Conservation (phyloP, 2,888 invertebrate species). For the Cylloceria caligata region DNA sequence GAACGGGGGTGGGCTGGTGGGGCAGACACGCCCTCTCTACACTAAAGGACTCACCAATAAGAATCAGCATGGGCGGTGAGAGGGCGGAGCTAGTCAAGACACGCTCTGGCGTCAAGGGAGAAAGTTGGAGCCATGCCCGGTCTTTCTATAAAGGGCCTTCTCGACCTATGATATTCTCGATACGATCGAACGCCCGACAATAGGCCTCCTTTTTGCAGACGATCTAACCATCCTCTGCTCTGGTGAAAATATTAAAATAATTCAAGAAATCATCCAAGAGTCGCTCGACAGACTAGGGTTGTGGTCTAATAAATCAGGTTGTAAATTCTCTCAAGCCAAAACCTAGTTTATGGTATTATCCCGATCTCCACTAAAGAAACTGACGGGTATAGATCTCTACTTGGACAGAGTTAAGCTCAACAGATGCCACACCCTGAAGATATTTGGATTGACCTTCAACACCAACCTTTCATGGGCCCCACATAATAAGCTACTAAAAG, state of each 20-base stretch:
- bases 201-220: too few species aligned
- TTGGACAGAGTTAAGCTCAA: slow-evolving; percentile 8
- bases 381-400: not conserved
- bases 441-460: slow-evolving; percentile 51
- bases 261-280: slow-evolving; percentile 5
- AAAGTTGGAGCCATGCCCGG: too few species aligned
- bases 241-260: not conserved
- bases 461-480: slow-evolving; percentile 51
- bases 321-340: slow-evolving; percentile 33
- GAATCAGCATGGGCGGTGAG: too few species aligned
- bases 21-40: too few species aligned
- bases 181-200: too few species aligned
- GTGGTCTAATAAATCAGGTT: slow-evolving; percentile 14
- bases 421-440: slow-evolving; percentile 9
- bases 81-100: too few species aligned
- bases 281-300: not conserved
- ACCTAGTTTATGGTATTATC: slow-evolving; percentile 19
- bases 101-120: too few species aligned
- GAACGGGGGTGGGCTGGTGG: too few species aligned
- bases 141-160: too few species aligned
- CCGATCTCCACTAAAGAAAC: not conserved
- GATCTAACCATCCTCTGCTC: too few species aligned
- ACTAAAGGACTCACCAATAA: too few species aligned
- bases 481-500: slow-evolving; percentile 39
- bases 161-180: too few species aligned